A percentile compares a stretch with the other conserved stretches of the same genome.
Evolutionary conservation across 2,888 invertebrate genomes (phyloP).

Genomic region (Limulus polyphemus): DNA sequence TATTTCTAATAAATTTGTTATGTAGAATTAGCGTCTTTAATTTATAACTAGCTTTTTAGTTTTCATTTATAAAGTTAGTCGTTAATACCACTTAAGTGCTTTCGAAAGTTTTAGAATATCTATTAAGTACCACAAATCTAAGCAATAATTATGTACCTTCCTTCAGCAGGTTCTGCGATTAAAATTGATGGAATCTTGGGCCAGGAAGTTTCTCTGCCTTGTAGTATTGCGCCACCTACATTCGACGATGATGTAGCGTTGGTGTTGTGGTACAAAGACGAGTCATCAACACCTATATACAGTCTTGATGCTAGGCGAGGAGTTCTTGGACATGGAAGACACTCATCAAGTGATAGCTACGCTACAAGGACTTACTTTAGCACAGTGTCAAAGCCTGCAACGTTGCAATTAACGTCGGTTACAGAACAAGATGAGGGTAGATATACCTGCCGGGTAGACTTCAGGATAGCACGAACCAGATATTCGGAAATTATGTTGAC

Average conservation of each 20-base stretch:
- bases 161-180: no score
- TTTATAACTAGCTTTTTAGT: no score
- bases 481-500: slow-evolving; percentile 81
- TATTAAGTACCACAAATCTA: no score
- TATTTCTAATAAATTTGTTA: no score
- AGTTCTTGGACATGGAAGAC: slow-evolving; percentile 17
- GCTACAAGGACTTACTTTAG: slow-evolving; percentile 73
- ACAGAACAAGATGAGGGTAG: slow-evolving; percentile 76
- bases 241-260: slow-evolving; percentile 20
- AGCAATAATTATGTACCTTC: no score
- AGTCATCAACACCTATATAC: slow-evolving; percentile 22
- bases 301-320: slow-evolving; percentile 20
- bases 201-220: slow-evolving; percentile 15
- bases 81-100: no score
- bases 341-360: slow-evolving; percentile 39
- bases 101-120: no score
- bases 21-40: no score
- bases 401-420: slow-evolving; percentile 38
- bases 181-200: no score
- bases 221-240: slow-evolving; percentile 18
- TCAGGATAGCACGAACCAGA: slow-evolving; percentile 75
- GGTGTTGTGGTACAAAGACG: slow-evolving; percentile 23
- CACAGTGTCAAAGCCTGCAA: slow-evolving; percentile 45
- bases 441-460: slow-evolving; percentile 79
- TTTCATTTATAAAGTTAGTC: no score